Base-by-base conservation (phyloP, 2,888 invertebrate genomes). In the Drosophila tripunctata region DNA sequence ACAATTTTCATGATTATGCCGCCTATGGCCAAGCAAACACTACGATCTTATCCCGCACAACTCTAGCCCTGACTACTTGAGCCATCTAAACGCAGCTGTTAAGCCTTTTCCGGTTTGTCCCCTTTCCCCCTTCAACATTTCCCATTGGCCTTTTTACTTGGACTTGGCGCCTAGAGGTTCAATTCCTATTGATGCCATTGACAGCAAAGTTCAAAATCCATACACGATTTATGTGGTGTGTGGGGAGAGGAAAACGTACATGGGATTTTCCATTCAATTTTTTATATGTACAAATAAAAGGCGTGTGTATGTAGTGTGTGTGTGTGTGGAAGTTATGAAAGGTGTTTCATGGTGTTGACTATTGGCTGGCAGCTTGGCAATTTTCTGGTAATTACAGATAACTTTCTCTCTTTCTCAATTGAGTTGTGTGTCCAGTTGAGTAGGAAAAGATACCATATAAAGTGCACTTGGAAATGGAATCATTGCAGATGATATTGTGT, bases 1-100 rank as follows among this genome's bases (percentile, higher is more conserved):
- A 87, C 83, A 83, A 83, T 83, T 83, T 83, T 78, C 87, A 87
- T 83, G 83, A 83, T 83, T 87, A 83, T 87, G 70, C 75, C 65
- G 87, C 83, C 75, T 77, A 82, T 60, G 86, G 70, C 78, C 72
- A 82, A n/a, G 76, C 48, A 24, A 41, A 44, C 52, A 12, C 36
- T 41, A 35, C 54, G 44, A 27, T 6, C 47, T 36, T 12, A 19
- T 8, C 17, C 3, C 5, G 3, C 6, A n/a, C 8, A 6, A 30
- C 17, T 17, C 21, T 43, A 22, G 40, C 33, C 47, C 63, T n/a
- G 33, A 58, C 41, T 61, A 64, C 65, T 60, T 56, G 64, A 74
- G 76, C 63, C 62, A 48, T 64, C 78, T 76, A 87, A 87, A 76
- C 85, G 82, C 73, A 78, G 87, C 85, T 87, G 87, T 83, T 83